These are phyloP conservation scores for Chaetops frenatus DNA, from an alignment of 2,113 vertebrate species.

Conservation along the genomic window DNA sequence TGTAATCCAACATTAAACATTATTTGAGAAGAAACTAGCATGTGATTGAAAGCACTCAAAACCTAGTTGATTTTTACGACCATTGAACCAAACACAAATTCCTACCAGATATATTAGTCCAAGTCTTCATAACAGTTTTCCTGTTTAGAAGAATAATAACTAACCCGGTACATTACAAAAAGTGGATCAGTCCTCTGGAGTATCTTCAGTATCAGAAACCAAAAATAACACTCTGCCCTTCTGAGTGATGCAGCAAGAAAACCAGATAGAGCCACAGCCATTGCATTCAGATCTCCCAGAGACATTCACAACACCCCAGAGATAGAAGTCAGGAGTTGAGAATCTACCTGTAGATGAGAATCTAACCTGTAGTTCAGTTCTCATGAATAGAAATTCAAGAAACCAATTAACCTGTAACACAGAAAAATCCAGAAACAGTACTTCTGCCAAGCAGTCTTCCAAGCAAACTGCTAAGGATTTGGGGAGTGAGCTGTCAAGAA, in stretches of 20 bases:
- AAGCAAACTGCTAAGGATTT: background rate
- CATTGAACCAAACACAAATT: background rate
- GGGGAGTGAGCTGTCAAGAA: background rate
- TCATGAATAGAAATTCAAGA: background rate
- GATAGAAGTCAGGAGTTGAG: background rate
- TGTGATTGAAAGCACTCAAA: background rate
- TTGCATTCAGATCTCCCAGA: background rate
- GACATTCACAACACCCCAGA: background rate
- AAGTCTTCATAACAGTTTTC: background rate
- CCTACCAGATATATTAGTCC: background rate
- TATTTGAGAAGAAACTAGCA: background rate
- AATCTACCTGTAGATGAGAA: background rate
- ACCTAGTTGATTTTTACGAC: background rate
- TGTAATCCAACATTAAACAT: background rate
- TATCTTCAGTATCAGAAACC: background rate
- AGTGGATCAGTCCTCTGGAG: background rate
- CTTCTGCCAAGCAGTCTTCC: background rate
- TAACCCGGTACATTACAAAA: background rate
- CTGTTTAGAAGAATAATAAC: background rate
- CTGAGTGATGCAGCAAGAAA: background rate
- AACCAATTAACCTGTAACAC: background rate
- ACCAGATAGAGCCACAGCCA: background rate
- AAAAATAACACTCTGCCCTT: background rate
- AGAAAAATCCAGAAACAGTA: background rate
- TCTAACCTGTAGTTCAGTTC: background rate